phyloP scores from a whole-genome alignment of 2,797 vertebrate genomes.

The Hypotaenidia philippensis region DNA sequence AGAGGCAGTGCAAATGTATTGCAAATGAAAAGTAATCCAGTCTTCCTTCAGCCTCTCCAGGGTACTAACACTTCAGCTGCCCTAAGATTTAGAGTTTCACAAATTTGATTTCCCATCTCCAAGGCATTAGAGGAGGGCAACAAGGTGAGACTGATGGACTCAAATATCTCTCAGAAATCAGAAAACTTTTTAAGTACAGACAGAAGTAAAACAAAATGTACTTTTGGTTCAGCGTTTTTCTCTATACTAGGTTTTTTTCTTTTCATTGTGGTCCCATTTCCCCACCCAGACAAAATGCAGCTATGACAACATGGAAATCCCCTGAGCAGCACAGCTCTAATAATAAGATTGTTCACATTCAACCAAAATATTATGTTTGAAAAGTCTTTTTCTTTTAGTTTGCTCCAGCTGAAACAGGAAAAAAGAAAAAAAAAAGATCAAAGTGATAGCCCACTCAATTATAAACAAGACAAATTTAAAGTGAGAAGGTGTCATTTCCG shows the following conservation, averaged over 20 bases:
- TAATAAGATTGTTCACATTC: slow-evolving; percentile 72
- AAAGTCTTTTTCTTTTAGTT: slow-evolving; percentile 73
- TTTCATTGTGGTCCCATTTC: slow-evolving; percentile 65
- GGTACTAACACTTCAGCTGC: neutral
- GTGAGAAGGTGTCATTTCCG: slow-evolving; percentile 58
- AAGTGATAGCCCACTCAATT: slow-evolving; percentile 80
- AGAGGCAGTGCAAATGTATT: neutral
- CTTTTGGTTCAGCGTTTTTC: slow-evolving; percentile 33
- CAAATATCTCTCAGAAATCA: neutral
- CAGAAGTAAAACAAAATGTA: slow-evolving; percentile 33
- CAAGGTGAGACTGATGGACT: neutral
- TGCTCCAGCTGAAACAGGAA: slow-evolving; percentile 69
- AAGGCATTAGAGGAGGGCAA: neutral
- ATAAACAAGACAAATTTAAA: slow-evolving; percentile 82
- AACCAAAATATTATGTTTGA: slow-evolving; percentile 78
- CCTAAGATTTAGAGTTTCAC: neutral
- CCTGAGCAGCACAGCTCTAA: slow-evolving; percentile 49
- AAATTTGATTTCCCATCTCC: neutral
- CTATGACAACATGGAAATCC: slow-evolving; percentile 79
- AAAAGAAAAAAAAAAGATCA: slow-evolving; percentile 74
- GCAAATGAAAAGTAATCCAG: neutral
- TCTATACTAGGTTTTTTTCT: neutral
- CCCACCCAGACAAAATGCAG: slow-evolving; percentile 68
- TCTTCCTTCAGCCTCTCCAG: neutral
- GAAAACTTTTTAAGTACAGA: slow-evolving; percentile 19